Evolutionary conservation across 1,140 invertebrate genomes (phyloP), one percentile per base, ranked within the genome.

Genomic region (Aphelinus atriplicis): DNA sequence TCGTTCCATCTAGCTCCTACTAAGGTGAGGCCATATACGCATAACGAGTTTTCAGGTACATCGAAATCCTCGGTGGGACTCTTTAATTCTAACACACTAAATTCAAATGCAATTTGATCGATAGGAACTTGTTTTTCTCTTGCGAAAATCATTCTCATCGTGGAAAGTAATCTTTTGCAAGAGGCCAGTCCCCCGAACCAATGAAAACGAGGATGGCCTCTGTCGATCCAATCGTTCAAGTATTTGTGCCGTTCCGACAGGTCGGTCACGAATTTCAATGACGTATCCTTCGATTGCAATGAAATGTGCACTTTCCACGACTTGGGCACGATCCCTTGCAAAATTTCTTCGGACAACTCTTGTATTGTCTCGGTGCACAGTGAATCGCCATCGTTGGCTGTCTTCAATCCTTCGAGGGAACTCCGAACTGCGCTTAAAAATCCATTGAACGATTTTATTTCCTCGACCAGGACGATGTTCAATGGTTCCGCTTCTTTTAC

Each of bases 1-100:
- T 88, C 80, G 82, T 96, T 91, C 95, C 95, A 98, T 58, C 92
- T 90, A 48, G 95, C 95, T 5, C 95, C 95, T 76, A 95, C 94
- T 76, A 96, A 90, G 83, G 92, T 96, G 43, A 97, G 85, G 2
- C 95, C 95, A 81, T 93, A 90, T 45, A 97, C 91, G 80, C 93
- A 92, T 62, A 96, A 92, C 7, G 93, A 92, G 86, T 94, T 91
- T 42, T 89, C 87, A 1, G 93, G 6, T 87, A 80, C 51, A 57
- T 73, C 47, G 47, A 65, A 53, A 76, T 61, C 48, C 60, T 84
- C 57, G 5, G 7, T 50, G 4, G 71, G 68, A 10, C 76, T 53
- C 58, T 77, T 58, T 0, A 48, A 88, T 78, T 61, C 26, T n/a
- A 77, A 58, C 58, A 91, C 81, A 78, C 85, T 78, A 84, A 90